Percentiles rank a stretch among this genome's conserved stretches.
Conservation (phyloP, 2,113 vertebrate species). For the Pithys albifrons region DNA sequence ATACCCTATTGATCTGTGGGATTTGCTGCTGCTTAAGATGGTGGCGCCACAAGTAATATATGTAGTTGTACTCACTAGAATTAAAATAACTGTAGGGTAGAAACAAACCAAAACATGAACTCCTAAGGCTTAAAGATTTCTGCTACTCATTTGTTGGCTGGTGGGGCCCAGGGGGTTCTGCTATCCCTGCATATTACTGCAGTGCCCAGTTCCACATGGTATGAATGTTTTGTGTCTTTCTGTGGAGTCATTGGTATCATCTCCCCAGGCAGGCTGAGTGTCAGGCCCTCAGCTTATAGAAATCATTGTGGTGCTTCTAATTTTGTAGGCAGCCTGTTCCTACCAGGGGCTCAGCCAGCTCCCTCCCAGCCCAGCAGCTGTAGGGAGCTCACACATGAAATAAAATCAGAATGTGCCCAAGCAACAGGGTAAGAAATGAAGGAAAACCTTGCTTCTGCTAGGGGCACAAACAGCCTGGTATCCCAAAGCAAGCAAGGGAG, state of each 20-base stretch:
- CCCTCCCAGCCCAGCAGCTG: not conserved
- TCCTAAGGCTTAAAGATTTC: not conserved
- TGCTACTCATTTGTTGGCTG: not conserved
- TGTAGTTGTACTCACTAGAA: not conserved
- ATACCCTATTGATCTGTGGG: not conserved
- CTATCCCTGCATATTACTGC: not conserved
- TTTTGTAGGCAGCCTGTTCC: not conserved
- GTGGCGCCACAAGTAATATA: not conserved
- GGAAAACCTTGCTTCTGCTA: not conserved
- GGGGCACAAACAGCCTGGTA: not conserved
- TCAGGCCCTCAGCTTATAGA: not conserved
- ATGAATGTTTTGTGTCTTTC: not conserved
- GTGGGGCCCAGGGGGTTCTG: not conserved
- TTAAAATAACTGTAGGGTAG: not conserved
- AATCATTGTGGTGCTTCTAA: rapidly evolving
- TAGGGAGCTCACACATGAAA: not conserved
- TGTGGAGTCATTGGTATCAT: not conserved
- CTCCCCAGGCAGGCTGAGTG: not conserved
- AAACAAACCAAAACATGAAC: not conserved
- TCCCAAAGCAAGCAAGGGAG: not conserved
- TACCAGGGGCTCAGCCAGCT: not conserved
- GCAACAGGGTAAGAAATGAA: not conserved
- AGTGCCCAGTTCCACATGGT: not conserved
- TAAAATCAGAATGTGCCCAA: not conserved
- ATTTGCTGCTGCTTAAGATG: not conserved